Percentiles rank a stretch among this genome's conserved stretches.
These are phyloP conservation scores for Cistogaster globosa DNA, from an alignment of 2,888 invertebrate genomes.

Conservation along the genomic window DNA sequence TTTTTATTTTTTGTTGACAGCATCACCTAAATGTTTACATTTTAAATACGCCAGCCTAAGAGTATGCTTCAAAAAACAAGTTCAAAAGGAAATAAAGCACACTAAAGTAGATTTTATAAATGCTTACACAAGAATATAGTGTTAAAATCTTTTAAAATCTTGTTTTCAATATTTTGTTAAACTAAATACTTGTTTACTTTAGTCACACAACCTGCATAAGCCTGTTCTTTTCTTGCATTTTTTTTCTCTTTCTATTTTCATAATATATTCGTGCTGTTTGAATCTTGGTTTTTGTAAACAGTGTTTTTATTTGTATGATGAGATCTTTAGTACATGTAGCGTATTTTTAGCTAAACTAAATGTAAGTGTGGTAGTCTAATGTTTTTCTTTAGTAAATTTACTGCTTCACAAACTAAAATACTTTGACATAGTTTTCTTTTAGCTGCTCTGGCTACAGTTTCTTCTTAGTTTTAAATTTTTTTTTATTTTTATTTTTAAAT, in stretches of 20 bases:
- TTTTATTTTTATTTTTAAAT: background rate
- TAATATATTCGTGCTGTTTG: conserved; percentile 36
- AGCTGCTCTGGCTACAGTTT: conserved; percentile 14
- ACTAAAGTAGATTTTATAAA: conserved; percentile 23
- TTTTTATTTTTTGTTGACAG: background rate
- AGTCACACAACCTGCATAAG: conserved; percentile 65
- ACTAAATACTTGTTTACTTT: conserved; percentile 58
- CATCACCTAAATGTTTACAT: conserved; percentile 3
- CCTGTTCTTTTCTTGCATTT: conserved; percentile 7
- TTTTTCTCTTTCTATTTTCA: background rate
- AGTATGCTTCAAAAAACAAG: conserved; percentile 36
- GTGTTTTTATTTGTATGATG: background rate
- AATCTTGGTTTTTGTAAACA: conserved; percentile 41
- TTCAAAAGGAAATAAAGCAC: background rate
- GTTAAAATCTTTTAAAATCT: conserved; percentile 62
- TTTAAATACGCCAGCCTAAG: conserved; percentile 26
- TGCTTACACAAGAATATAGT: conserved; percentile 42
- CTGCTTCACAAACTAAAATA: conserved; percentile 47
- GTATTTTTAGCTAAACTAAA: conserved; percentile 16
- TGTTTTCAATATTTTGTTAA: conserved; percentile 56
- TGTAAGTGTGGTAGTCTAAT: conserved; percentile 21
- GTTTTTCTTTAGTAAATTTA: conserved; percentile 45
- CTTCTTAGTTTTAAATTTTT: conserved; percentile 32
- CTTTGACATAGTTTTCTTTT: conserved; percentile 61
- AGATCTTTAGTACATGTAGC: conserved; percentile 9